Base-by-base conservation (phyloP, 2,113 vertebrate genomes). In the Lonchura striata region DNA sequence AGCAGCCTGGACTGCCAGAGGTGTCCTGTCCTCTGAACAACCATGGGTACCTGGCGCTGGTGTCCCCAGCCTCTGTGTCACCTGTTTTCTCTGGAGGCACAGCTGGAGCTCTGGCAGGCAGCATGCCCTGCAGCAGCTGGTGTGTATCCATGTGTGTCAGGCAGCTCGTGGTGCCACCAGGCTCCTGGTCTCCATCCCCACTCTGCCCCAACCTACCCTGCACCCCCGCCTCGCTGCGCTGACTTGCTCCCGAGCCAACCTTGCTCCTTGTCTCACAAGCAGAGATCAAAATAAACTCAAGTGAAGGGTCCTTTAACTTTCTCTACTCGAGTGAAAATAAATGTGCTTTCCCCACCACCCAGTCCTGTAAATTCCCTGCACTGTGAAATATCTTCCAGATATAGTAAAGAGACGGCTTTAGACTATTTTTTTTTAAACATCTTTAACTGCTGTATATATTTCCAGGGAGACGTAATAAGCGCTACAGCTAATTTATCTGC, bases 401-500 rank as follows among this genome's bases (percentile, higher is more conserved):
- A 97, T 97, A 97, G 96, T 96, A 96, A 97, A 96, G 90, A 96
- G 93, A 90, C 7, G 77, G 82, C 88, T 94, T 95, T 90, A 0
- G 12, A 68, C 88, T 90, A 88, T 92, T 97, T 94, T 96, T 41
- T 95, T 95, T 96, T 88, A 97, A 97, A 97, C 96, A 96, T 96
- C 96, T 96, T 93, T 95, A 96, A 95, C 96, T 93, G 95, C 94
- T 97, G 96, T 97, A 94, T 97, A 97, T 93, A 96, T 96, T 97
- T 95, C 92, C 95, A 96, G 88, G 90, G 96, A 97, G 94, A 95
- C 93, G 69, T 86, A 96, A 96, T 96, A 95, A 95, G 95, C 76
- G 10, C 95, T 97, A 88, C 96, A 97, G 96, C 96, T 97, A 95
- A 97, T 97, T 97, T 97, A 97, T 97, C 96, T 97, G 96, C 95